Conservation (phyloP, 2,797 vertebrate genomes). For the Muscicapa striata region DNA sequence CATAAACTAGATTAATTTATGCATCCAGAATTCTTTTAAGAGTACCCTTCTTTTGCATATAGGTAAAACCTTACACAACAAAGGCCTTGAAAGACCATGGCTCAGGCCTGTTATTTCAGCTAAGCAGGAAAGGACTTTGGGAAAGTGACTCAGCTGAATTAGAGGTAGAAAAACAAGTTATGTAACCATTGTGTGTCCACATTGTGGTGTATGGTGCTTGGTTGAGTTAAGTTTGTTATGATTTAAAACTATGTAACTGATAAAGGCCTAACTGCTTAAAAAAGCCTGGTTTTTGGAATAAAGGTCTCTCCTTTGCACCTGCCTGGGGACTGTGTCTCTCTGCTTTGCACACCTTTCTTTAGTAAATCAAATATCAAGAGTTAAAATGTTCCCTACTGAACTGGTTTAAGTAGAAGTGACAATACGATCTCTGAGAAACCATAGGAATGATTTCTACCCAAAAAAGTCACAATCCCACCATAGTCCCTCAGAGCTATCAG, state of each 20-base stretch:
- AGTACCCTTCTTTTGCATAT: neutral
- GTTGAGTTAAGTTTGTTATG: neutral
- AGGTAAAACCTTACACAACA: neutral
- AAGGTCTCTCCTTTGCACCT: neutral
- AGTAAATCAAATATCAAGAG: neutral
- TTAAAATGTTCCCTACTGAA: neutral
- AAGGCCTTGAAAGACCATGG: neutral
- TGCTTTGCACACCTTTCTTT: neutral
- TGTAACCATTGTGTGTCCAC: fast-evolving
- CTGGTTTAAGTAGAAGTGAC: neutral
- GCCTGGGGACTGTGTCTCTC: too few relatives aligned
- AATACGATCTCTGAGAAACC: neutral
- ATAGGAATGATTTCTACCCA: neutral
- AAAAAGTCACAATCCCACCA: neutral
- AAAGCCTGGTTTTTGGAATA: neutral
- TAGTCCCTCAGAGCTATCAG: neutral
- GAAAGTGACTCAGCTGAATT: neutral
- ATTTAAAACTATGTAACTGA: neutral
- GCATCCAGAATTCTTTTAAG: neutral
- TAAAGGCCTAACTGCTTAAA: neutral
- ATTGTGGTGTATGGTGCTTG: neutral
- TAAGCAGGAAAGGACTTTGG: neutral
- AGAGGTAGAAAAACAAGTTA: neutral
- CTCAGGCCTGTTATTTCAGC: neutral
- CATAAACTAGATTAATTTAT: neutral